Conservation (phyloP, 2,113 vertebrate species). For the Hassar affinis region DNA sequence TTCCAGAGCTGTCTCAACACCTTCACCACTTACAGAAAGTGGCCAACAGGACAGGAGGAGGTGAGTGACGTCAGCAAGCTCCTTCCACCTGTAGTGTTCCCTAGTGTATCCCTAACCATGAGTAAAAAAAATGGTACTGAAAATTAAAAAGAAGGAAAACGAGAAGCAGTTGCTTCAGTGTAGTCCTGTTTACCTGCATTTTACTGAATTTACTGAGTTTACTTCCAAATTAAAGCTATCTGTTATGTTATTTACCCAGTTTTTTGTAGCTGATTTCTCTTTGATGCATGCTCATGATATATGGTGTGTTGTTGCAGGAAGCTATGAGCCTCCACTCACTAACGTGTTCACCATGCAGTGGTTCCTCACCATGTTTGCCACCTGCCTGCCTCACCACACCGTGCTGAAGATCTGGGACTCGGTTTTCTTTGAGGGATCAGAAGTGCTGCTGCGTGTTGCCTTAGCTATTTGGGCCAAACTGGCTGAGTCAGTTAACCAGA, state of each 20-base stretch:
- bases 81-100: too few species aligned
- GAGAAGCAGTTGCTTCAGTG: not conserved
- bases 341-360: slow-evolving; percentile 99
- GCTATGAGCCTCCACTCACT: slow-evolving; percentile 93
- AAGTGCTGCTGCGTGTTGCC: slow-evolving; percentile 90
- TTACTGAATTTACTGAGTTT: not conserved
- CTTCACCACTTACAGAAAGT: slow-evolving; percentile 81
- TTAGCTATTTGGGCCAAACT: slow-evolving; percentile 94
- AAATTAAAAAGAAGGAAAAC: not conserved
- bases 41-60: slow-evolving; percentile 83
- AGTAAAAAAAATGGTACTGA: too few species aligned
- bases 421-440: slow-evolving; percentile 95
- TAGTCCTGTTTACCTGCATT: not conserved
- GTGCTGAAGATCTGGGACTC: slow-evolving; percentile 99
- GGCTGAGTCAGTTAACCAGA: slow-evolving; percentile 85
- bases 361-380: slow-evolving; percentile 98
- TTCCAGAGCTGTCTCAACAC: slow-evolving; percentile 85
- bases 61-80: slow-evolving; percentile 54
- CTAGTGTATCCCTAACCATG: not conserved
- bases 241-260: not conserved
- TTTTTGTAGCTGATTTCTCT: not conserved
- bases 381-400: slow-evolving; percentile 91
- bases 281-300: not conserved
- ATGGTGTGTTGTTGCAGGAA: slow-evolving; percentile 72
- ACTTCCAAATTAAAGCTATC: not conserved